Conservation (phyloP, 1,140 invertebrate species). For the Lepidotrigona ventralis region DNA sequence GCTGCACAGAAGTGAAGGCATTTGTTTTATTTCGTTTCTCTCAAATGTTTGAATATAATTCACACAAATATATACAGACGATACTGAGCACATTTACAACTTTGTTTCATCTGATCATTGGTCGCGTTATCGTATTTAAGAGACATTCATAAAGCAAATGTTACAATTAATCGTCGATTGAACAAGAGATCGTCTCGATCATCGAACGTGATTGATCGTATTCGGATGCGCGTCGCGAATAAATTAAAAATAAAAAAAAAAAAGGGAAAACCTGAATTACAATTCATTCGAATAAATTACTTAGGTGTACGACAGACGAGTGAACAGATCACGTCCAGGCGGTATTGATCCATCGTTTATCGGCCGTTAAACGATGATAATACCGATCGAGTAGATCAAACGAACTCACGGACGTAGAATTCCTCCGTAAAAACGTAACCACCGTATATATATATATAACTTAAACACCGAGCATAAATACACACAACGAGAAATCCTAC, state of each 20-base stretch:
- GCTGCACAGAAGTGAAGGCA: conserved; percentile 57
- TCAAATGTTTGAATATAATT: conserved; percentile 66
- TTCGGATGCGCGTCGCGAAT: conserved; percentile 41
- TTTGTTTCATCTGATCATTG: conserved; percentile 55
- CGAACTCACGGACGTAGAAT: conserved; percentile 37
- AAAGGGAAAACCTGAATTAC: conserved; percentile 51
- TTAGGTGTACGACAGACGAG: conserved; percentile 70
- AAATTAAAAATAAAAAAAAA: conserved; percentile 53
- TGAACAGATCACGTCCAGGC: conserved; percentile 57
- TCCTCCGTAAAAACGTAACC: no score
- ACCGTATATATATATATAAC: not conserved
- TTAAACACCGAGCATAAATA: conserved; percentile 61
- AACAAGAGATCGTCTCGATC: not conserved
- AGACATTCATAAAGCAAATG: conserved; percentile 57
- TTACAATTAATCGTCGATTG: conserved; percentile 15
- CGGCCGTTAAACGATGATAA: conserved; percentile 71
- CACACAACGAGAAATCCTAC: conserved; percentile 63
- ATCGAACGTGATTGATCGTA: not conserved
- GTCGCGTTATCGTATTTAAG: conserved; percentile 53
- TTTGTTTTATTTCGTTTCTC: conserved; percentile 58
- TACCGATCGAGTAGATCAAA: conserved; percentile 64
- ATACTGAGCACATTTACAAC: conserved; percentile 75
- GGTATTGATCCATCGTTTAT: conserved; percentile 71
- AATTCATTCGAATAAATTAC: conserved; percentile 75
- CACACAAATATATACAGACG: conserved; percentile 76